Conservation (phyloP, 2,113 vertebrate genomes). For the Malurus elegans region DNA sequence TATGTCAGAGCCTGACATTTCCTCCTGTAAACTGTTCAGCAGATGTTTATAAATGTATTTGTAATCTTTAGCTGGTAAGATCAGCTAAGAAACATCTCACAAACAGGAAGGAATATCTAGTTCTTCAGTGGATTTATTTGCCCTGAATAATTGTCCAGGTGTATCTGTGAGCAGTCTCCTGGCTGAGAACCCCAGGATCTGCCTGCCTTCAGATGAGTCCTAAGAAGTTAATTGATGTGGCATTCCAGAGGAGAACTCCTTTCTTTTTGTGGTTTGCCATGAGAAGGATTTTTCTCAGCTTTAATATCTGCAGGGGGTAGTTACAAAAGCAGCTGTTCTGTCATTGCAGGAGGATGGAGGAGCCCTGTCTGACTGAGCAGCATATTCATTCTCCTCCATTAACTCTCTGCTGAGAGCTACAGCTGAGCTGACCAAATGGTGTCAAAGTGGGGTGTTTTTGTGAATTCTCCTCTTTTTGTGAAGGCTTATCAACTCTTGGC, state of each 20-base stretch:
- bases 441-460: background rate
- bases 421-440: slow-evolving; percentile 17
- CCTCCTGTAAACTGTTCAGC: slow-evolving; percentile 37
- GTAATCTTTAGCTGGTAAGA: slow-evolving; percentile 20
- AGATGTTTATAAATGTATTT: slow-evolving; percentile 52
- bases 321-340: slow-evolving; percentile 52
- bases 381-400: slow-evolving; percentile 17
- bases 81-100: slow-evolving; percentile 14
- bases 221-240: background rate
- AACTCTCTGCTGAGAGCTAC: slow-evolving; percentile 30
- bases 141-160: background rate
- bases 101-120: slow-evolving; percentile 51
- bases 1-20: slow-evolving; percentile 50
- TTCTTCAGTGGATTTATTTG: slow-evolving; percentile 2
- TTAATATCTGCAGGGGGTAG: slow-evolving; percentile 51
- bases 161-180: background rate
- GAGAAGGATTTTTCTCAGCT: slow-evolving; percentile 58
- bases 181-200: background rate
- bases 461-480: background rate
- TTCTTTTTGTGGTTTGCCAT: slow-evolving; percentile 21
- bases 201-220: background rate
- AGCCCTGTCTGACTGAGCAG: slow-evolving; percentile 45
- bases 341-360: slow-evolving; percentile 36
- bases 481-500: background rate
- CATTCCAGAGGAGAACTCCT: slow-evolving; percentile 20